These are phyloP conservation scores for Zaprionus capensis DNA, from an alignment of 1,140 invertebrate genomes.

Conservation along the genomic window DNA sequence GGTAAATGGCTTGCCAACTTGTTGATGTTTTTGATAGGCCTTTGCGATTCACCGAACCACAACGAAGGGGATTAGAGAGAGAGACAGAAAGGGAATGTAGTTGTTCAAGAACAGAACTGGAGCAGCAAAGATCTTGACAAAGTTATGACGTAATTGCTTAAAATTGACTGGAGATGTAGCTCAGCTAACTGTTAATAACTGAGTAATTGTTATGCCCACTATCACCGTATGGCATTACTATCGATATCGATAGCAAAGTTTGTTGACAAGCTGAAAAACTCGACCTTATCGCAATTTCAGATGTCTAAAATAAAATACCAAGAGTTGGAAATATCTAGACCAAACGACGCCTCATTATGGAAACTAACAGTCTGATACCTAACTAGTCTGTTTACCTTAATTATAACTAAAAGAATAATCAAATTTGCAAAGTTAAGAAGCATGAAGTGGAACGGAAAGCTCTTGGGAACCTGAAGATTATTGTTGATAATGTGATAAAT, in stretches of 20 bases:
- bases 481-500: neutral
- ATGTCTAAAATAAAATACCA: neutral
- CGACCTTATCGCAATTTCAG: neutral
- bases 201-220: slow-evolving; percentile 9
- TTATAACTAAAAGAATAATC: neutral
- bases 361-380: neutral
- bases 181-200: neutral
- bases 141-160: slow-evolving; percentile 13
- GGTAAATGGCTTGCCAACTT: neutral
- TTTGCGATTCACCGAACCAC: neutral
- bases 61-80: neutral
- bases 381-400: neutral
- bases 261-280: neutral
- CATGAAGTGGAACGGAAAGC: slow-evolving; percentile 5
- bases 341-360: neutral
- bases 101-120: neutral
- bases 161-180: neutral
- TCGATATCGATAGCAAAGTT: neutral
- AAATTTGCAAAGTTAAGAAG: neutral
- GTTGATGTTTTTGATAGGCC: neutral
- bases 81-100: neutral
- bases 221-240: neutral
- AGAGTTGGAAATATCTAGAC: neutral
- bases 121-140: slow-evolving; percentile 13
- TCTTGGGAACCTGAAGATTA: neutral